Percentiles rank a stretch among this genome's conserved stretches.
phyloP scores from a whole-genome alignment of 2,113 vertebrate species.

The Ochotona curzoniae region DNA sequence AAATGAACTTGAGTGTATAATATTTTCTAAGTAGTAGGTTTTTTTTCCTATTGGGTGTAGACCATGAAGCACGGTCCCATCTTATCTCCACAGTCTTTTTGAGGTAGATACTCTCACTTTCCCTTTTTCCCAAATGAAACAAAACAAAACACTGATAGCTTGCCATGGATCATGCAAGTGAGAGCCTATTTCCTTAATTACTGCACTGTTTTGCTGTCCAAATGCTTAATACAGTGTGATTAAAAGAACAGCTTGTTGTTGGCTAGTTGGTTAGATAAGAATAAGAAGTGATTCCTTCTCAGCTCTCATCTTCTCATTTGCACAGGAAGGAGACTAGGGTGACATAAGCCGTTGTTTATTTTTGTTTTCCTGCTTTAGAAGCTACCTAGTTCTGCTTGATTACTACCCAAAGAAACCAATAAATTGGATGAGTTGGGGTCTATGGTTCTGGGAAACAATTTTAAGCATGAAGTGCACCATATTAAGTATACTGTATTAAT shows the following conservation, averaged over 20 bases:
- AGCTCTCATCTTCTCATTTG: slow-evolving; percentile 23
- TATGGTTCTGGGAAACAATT: slow-evolving; percentile 31
- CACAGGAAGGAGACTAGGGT: background rate
- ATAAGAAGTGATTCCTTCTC: slow-evolving; percentile 24
- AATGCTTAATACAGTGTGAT: background rate
- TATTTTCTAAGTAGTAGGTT: background rate
- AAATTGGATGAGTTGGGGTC: slow-evolving; percentile 34
- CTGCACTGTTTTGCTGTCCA: background rate
- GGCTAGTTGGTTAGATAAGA: background rate
- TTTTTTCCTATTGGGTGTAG: background rate
- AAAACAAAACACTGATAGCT: background rate
- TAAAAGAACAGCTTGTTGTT: slow-evolving; percentile 5
- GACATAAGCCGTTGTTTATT: background rate
- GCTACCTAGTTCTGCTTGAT: slow-evolving; percentile 1
- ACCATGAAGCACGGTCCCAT: background rate
- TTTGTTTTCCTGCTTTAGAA: slow-evolving; percentile 52
- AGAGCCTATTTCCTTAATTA: background rate
- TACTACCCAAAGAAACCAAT: slow-evolving; percentile 11
- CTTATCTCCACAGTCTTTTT: background rate
- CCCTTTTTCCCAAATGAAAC: background rate
- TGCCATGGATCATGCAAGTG: background rate
- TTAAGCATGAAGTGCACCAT: slow-evolving; percentile 26
- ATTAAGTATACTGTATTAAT: background rate
- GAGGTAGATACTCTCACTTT: background rate
- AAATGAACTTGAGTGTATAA: background rate